Base-by-base conservation (phyloP, 2,797 vertebrate genomes). In the Gallinago nigripennis region DNA sequence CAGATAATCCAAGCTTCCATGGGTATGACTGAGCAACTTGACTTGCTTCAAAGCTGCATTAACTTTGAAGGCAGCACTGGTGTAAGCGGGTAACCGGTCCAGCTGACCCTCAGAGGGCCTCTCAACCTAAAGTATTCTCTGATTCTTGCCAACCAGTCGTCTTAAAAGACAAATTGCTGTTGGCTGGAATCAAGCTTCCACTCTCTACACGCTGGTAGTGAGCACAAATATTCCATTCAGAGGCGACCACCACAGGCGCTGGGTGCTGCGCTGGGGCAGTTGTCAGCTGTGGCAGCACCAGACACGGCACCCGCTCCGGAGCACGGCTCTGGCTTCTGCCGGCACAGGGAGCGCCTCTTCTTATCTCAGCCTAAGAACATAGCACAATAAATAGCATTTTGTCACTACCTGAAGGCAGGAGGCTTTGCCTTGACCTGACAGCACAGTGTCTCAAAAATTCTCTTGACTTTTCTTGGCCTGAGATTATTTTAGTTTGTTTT, bases 161-260 rank as follows among this genome's bases (percentile, higher is more conserved):
- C 81, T 78, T n/a, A 11, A 8, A 78, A 41, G 51, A 64, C 54
- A 89, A 85, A 79, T 6, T 48, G 21, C 27, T 84, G 30, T 63
- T 81, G 27, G 39, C 63, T 45, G 48, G 25, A 86, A 68, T 48
- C 21, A 76, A 78, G 30, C 19, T 69, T 53, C 28, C 45, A 88
- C 35, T 72, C 73, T 33, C 43, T 51, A 63, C 20, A 25, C 7
- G 5, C 16, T 28, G 45, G 15, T 24, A 53, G 57, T 6, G 16
- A 82, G 30, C 54, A 71, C 27, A 45, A 53, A 54, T 23, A 31
- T 28, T 91, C 46, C 71, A 35, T 46, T 37, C 54, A 50, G 41
- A 82, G 80, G 35, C 48, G 50, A 68, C 25, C 15, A 81, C 58
- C 0, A 0, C 31, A 56, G 0, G 0, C 8, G 5, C 12, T 43